Base-by-base conservation (phyloP, 2,888 invertebrate species). In the Pterobdella sp. region DNA sequence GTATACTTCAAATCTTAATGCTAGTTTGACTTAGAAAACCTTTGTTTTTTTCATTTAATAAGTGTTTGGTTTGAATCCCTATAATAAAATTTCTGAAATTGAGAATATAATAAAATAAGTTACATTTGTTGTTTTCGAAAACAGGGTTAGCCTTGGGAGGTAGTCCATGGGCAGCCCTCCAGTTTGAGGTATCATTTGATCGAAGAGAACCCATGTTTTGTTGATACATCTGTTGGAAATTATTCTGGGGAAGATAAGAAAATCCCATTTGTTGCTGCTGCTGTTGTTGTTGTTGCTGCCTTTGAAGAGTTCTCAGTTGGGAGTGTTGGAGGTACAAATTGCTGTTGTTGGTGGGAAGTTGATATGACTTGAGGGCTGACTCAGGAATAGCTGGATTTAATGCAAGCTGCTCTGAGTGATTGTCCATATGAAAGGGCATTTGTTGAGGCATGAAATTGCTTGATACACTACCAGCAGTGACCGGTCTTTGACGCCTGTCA, bases 261-360 rank as follows among this genome's bases (percentile, higher is more conserved):
- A 37, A 42, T 36, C 64, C 49, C 60, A 56, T 52, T 4, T 75
- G 73, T 18, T 68, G 74, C 37, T 72, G 65, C n/a, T 60, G 37
- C 22, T 67, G 73, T 32, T 75, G 74, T n/a, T 65, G 56, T 35
- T 74, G 71, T 29, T 60, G 56, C 32, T 56, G 68, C n/a, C 37
- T 29, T 35, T 36, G 36, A 3, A 26, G 7, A 14, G n/a, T 29
- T 34, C 29, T 32, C 60, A 52, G 60, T 29, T 60, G 42, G 26
- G 37, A 37, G 35, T 36, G 34, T 36, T 63, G 69, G 36, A 60
- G 65, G 69, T 26, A 10, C 49, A 37, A 0, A 2, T 68, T 36
- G 29, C 31, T 10, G 35, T 56, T 56, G 60, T 31, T 7, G 7
- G 74, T 32, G 26, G 69, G 69, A 18, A 69, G 49, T 31, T 32